phyloP scores from a whole-genome alignment of 2,888 invertebrate genomes.

The Eupithecia subumbrata region DNA sequence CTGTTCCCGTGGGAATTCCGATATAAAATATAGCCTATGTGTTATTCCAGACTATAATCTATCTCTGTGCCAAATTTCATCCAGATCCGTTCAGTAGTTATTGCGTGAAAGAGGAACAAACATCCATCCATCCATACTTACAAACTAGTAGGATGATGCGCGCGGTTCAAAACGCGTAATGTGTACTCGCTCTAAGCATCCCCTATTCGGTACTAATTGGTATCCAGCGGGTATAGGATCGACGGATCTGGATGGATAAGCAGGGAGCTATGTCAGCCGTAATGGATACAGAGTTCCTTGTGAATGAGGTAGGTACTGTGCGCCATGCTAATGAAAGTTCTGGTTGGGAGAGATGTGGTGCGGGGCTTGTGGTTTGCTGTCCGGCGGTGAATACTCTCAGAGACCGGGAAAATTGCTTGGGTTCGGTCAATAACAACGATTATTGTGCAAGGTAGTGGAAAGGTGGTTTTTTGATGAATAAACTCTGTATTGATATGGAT shows the following conservation, averaged over 20 bases:
- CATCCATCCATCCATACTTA: no score
- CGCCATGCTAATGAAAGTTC: slow-evolving; percentile 30
- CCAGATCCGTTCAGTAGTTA: no score
- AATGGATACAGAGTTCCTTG: slow-evolving; percentile 31
- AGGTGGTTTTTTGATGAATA: not conserved
- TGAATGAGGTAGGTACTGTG: slow-evolving; percentile 19
- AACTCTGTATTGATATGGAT: no score
- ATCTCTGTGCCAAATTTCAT: no score
- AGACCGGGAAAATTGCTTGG: not conserved
- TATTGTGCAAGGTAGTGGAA: not conserved
- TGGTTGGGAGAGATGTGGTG: slow-evolving; percentile 21
- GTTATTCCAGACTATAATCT: no score
- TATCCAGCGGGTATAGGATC: slow-evolving; percentile 33
- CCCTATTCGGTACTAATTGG: slow-evolving; percentile 37
- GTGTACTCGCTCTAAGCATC: slow-evolving; percentile 9
- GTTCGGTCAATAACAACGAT: not conserved
- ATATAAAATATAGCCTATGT: no score
- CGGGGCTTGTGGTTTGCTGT: slow-evolving; percentile 20
- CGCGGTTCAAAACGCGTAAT: not conserved
- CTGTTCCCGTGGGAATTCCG: no score
- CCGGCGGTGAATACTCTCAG: slow-evolving; percentile 11
- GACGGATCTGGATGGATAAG: slow-evolving; percentile 34
- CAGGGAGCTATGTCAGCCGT: slow-evolving; percentile 34
- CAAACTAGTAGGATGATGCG: no score
- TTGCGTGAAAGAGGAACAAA: no score